phyloP scores from a whole-genome alignment of 2,113 vertebrate genomes.

The Campylomormyrus numenius region DNA sequence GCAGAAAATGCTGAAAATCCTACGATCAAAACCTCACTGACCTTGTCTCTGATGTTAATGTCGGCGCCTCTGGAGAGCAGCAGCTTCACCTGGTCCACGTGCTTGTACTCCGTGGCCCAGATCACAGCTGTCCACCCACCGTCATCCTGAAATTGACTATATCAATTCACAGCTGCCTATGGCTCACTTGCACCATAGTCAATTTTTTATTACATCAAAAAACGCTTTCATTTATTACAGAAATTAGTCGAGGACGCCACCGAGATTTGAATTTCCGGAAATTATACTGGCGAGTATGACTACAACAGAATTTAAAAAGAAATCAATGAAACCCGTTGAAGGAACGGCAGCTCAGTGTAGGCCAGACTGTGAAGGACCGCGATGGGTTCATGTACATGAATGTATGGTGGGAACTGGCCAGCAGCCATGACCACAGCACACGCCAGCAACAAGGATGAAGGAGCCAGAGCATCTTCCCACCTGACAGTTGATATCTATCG shows the following conservation, averaged over 20 bases:
- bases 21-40: slow-evolving; percentile 46
- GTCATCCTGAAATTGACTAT: slow-evolving; percentile 67
- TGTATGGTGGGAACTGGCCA: not conserved
- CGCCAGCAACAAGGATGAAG: not conserved
- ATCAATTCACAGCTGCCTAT: not conserved
- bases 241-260: not conserved
- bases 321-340: not conserved
- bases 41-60: slow-evolving; percentile 93
- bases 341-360: not conserved
- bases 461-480: slow-evolving; percentile 45
- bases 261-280: not conserved
- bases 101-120: slow-evolving; percentile 96
- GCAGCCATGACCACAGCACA: not conserved
- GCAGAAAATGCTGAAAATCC: not conserved
- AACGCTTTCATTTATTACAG: not conserved
- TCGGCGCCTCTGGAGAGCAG: slow-evolving; percentile 84
- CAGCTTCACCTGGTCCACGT: slow-evolving; percentile 85
- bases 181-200: not conserved
- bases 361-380: not conserved
- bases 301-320: not conserved
- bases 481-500: slow-evolving; percentile 91
- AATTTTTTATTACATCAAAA: not conserved
- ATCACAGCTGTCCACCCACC: slow-evolving; percentile 98
- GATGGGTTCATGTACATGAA: not conserved
- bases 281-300: not conserved